Base-by-base conservation (phyloP, 1,140 invertebrate genomes). In the Lepidostoma basale region DNA sequence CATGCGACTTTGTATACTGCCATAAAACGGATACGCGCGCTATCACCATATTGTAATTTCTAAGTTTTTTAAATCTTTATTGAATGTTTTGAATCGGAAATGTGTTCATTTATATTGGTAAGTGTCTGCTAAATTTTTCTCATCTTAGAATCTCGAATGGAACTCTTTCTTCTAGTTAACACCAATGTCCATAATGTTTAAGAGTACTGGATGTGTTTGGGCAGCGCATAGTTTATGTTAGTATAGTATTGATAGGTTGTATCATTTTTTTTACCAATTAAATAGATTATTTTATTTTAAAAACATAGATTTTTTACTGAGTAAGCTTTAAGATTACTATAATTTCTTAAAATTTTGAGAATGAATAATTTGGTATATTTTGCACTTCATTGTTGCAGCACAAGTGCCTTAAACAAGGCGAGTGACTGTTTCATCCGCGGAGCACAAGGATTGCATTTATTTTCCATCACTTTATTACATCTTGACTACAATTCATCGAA, bases 391-490 rank as follows among this genome's bases (percentile, higher is more conserved):
- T 52, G 40, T 36, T 66, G 64, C 64, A 58, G 67, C 67, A 68
- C 67, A 70, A 70, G 68, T 70, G 68, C 68, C 68, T 70, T 70
- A 66, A 42, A 26, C 12, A 67, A 70, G 68, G 68, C 68, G 12
- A 8, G n/a, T 26, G 25, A 25, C 3, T 16, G 44, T 25, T 39
- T 39, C 30, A 49, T 25, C 20, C 47, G 47, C 62, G 23, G 58
- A 68, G 66, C 66, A 68, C 66, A 68, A 68, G 56, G 26, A 33
- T 25, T 49, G 66, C 66, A 68, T 68, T 68, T 68, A 62, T 68
- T 62, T 68, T 49, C 40, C n/a, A n/a, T 36, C 33, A 36, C 9
- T 36, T 36, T n/a, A 12, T 36, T 36, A 36, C 33, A 12, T 36
- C 5, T 9, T 36, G 33, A 36, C 10, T 36, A 54, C 3, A 54